Evolutionary conservation across 1,140 invertebrate genomes (phyloP).

Genomic region (Aphaenogaster ashmeadi): DNA sequence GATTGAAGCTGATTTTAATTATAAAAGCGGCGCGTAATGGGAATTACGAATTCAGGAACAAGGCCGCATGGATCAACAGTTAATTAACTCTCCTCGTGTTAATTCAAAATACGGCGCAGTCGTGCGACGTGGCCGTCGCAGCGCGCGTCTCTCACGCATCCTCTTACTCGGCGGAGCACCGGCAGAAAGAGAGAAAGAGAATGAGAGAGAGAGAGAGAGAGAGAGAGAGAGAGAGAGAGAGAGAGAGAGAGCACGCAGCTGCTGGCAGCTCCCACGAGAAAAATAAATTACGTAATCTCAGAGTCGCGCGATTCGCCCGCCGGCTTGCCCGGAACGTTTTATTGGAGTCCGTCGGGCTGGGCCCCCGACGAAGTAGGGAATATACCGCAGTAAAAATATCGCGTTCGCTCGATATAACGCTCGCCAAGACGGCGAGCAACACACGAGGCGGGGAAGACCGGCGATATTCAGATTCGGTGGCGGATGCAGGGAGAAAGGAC

Average conservation of each 20-base stretch:
- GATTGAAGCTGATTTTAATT: slow-evolving; percentile 50
- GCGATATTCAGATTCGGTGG: slow-evolving; percentile 37
- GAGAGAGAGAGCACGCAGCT: slow-evolving; percentile 30
- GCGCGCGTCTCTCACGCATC: slow-evolving; percentile 51
- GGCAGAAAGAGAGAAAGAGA: background rate
- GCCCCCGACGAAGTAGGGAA: slow-evolving; percentile 36
- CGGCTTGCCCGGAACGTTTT: slow-evolving; percentile 55
- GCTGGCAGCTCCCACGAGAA: slow-evolving; percentile 56
- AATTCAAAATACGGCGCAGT: slow-evolving; percentile 57
- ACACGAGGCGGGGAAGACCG: background rate
- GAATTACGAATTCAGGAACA: slow-evolving; percentile 66
- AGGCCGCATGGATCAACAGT: slow-evolving; percentile 68
- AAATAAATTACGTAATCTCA: slow-evolving; percentile 66
- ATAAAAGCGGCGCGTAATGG: slow-evolving; percentile 69
- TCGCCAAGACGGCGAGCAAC: slow-evolving; percentile 26
- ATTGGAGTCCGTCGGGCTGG: slow-evolving; percentile 51
- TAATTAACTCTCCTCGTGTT: slow-evolving; percentile 64
- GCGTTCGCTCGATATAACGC: slow-evolving; percentile 37
- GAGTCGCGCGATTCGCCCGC: slow-evolving; percentile 61
- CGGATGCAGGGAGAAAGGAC: background rate
- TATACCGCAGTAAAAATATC: slow-evolving; percentile 58
- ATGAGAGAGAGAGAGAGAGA: background rate
- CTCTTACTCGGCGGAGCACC: slow-evolving; percentile 7
- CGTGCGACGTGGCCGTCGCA: slow-evolving; percentile 29
- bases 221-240: background rate